A percentile compares a stretch with the other conserved stretches of the same genome.
Conservation (phyloP, 2,113 vertebrate genomes). For the Labeo catla region DNA sequence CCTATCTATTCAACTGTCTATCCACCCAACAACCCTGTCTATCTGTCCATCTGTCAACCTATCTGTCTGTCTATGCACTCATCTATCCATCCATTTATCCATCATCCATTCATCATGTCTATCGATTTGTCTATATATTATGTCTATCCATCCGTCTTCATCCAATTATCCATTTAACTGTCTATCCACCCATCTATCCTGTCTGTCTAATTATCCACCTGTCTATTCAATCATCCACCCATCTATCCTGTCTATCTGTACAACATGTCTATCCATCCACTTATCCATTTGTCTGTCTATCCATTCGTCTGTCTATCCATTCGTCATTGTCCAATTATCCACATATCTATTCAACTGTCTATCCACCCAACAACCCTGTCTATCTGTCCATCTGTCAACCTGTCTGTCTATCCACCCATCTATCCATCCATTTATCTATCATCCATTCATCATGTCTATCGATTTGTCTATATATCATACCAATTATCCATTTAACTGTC, state of each 20-base stretch:
- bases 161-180: not conserved
- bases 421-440: not conserved
- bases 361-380: not conserved
- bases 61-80: not conserved
- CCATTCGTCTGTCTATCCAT: not conserved
- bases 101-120: too few relatives aligned
- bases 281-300: not conserved
- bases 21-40: too few relatives aligned
- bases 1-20: not conserved
- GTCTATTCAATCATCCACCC: too few relatives aligned
- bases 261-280: not conserved
- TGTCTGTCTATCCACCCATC: too few relatives aligned
- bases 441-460: not conserved
- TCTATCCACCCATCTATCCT: not conserved
- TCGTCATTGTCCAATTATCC: not conserved
- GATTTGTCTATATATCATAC: not conserved
- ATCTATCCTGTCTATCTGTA: not conserved
- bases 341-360: too few relatives aligned
- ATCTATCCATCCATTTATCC: not conserved
- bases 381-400: not conserved
- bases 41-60: not conserved
- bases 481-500: not conserved
- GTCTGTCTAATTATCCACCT: not conserved
- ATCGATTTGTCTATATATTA: too few relatives aligned
- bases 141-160: not conserved